Evolutionary conservation across 35 echinoderm and acorn worm genomes (phyloP).

Genomic region (Holothuria glaberrima): DNA sequence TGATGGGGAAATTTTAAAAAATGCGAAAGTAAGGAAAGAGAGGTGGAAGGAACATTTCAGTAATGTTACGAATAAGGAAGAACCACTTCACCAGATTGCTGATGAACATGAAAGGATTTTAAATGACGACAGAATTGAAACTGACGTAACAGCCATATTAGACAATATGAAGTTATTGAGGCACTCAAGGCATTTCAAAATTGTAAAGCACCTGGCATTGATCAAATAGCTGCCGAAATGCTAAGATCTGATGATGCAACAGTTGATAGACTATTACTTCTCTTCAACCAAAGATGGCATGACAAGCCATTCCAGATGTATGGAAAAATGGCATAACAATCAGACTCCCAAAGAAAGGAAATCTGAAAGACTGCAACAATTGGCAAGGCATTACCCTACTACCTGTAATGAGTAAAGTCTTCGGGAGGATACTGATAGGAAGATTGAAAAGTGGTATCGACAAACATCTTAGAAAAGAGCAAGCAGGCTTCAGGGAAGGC

Average conservation of each 20-base stretch:
- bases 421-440: no score
- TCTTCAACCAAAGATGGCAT: no score
- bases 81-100: neutral
- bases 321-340: neutral
- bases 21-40: neutral
- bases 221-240: neutral
- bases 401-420: neutral
- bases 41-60: constrained; percentile 19
- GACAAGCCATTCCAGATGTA: neutral
- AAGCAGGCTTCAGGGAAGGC: neutral
- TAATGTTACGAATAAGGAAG: neutral
- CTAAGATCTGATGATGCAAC: neutral
- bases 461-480: no score
- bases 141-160: neutral
- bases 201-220: neutral
- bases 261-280: no score
- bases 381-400: no score
- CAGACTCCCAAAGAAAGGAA: neutral
- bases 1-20: neutral
- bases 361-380: no score
- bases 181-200: neutral
- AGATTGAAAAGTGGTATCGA: no score
- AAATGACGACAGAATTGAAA: constrained; percentile 7
- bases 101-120: constrained; percentile 6
- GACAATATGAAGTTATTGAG: neutral